These are phyloP conservation scores for Gavialis gangeticus DNA, from an alignment of 2,113 vertebrate genomes.

Conservation along the genomic window DNA sequence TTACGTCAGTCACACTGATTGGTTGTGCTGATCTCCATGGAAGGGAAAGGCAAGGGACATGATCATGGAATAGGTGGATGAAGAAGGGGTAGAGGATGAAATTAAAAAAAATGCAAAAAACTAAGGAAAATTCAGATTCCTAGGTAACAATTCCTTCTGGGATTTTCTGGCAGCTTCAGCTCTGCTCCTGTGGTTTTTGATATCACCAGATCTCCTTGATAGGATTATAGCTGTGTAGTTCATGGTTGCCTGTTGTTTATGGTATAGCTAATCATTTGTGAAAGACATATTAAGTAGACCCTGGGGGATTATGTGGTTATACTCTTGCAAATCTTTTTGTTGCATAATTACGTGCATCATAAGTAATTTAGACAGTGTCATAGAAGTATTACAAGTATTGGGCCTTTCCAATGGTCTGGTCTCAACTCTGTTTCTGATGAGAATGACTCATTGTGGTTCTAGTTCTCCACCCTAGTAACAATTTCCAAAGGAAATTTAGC, in stretches of 20 bases:
- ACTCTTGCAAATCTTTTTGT: conserved; percentile 60
- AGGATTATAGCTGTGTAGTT: conserved; percentile 76
- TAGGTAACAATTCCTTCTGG: conserved; percentile 9
- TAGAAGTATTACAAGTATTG: neutral
- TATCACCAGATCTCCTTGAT: conserved; percentile 40
- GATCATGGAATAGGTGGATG: neutral
- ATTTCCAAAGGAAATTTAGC: conserved; percentile 22
- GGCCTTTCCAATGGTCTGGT: conserved; percentile 34
- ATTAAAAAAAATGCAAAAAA: neutral
- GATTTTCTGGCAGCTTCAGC: neutral
- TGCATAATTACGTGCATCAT: conserved; percentile 72
- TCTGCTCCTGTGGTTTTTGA: conserved; percentile 57
- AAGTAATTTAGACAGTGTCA: conserved; percentile 66
- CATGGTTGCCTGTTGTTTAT: conserved; percentile 74
- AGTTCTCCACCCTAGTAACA: conserved; percentile 44
- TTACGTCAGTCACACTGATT: neutral
- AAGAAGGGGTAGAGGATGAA: neutral
- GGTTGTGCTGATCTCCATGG: neutral
- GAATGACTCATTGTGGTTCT: conserved; percentile 58
- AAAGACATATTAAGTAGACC: conserved; percentile 55
- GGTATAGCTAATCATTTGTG: conserved; percentile 72
- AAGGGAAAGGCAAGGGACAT: neutral
- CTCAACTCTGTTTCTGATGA: conserved; percentile 39
- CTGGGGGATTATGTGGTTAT: conserved; percentile 60
- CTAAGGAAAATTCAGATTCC: neutral